Evolutionary conservation across 2,888 invertebrate genomes (phyloP).

Genomic region (Neoascia interrupta): DNA sequence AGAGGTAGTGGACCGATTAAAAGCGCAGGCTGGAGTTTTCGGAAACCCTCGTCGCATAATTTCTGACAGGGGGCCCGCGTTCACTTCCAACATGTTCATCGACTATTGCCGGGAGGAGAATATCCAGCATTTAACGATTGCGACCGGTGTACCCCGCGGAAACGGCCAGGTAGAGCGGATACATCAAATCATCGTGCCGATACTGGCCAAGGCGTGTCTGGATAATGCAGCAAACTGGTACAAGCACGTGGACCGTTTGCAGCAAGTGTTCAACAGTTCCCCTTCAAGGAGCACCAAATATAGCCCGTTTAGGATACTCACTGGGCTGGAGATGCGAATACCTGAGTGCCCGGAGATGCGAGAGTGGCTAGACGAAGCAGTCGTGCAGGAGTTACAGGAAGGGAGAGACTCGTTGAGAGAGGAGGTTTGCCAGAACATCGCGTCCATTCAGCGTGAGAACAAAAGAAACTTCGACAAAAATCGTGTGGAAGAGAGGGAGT

Average conservation of each 20-base stretch:
- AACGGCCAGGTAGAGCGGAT: slow-evolving; percentile 76
- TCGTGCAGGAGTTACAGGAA: slow-evolving; percentile 3
- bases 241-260: slow-evolving; percentile 68
- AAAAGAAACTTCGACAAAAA: slow-evolving; percentile 10
- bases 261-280: slow-evolving; percentile 72
- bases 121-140: slow-evolving; percentile 71
- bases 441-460: slow-evolving; percentile 37
- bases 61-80: too few relatives aligned
- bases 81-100: too few relatives aligned
- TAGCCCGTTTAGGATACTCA: slow-evolving; percentile 45
- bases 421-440: slow-evolving; percentile 39
- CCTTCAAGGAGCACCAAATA: slow-evolving; percentile 69
- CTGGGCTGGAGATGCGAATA: slow-evolving; percentile 41
- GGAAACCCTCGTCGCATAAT: too few relatives aligned
- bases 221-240: slow-evolving; percentile 73
- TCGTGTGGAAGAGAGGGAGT: slow-evolving; percentile 18
- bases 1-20: too few relatives aligned
- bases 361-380: slow-evolving; percentile 18
- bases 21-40: too few relatives aligned
- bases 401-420: slow-evolving; percentile 26
- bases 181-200: slow-evolving; percentile 72
- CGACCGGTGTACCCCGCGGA: not conserved
- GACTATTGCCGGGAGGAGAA: slow-evolving; percentile 59
- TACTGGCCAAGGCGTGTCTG: slow-evolving; percentile 74
- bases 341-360: slow-evolving; percentile 3